Evolutionary conservation across 2,113 vertebrate genomes (phyloP).

Genomic region (Sarotherodon lohbergeri): DNA sequence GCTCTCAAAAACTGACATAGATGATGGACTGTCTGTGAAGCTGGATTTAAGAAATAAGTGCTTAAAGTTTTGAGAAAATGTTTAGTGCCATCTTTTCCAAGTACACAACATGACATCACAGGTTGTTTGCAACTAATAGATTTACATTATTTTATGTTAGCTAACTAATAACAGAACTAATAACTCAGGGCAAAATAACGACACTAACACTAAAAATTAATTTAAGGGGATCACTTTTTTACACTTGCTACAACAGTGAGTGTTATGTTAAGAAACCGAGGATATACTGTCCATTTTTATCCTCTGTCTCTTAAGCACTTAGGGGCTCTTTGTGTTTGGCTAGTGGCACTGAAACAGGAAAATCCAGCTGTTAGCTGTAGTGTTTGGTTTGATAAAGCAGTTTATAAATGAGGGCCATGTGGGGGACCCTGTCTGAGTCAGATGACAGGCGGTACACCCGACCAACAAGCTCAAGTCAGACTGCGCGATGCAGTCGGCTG

Average conservation of each 20-base stretch:
- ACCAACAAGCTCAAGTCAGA: neutral
- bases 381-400: neutral
- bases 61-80: no score
- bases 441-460: neutral
- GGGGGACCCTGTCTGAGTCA: neutral
- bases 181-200: rapidly evolving
- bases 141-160: no score
- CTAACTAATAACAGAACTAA: no score
- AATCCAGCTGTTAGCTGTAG: neutral
- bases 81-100: no score
- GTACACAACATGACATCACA: no score
- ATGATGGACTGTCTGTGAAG: no score
- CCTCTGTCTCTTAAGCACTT: neutral
- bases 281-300: rapidly evolving
- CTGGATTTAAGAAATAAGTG: no score
- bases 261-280: neutral
- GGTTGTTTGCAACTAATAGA: no score
- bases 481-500: rapidly evolving
- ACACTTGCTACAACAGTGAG: neutral
- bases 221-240: neutral
- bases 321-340: neutral
- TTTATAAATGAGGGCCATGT: neutral
- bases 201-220: neutral
- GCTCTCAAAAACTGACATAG: no score
- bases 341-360: neutral